phyloP scores from a whole-genome alignment of 2,113 vertebrate genomes.

The Polyodon spathula region DNA sequence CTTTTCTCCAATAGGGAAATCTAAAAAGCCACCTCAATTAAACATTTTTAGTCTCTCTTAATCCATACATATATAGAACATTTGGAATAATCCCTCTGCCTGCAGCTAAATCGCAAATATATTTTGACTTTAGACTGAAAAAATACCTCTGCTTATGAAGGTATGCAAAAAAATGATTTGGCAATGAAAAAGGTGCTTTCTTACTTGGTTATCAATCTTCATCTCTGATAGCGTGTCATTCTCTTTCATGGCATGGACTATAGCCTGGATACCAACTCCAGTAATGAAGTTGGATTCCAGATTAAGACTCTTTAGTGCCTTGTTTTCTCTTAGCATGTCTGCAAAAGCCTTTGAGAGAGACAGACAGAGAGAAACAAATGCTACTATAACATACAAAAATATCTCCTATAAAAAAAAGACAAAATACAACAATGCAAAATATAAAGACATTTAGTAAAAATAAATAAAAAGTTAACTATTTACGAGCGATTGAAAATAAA shows the following conservation, averaged over 20 bases:
- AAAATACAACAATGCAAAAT: not conserved
- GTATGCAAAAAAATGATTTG: not conserved
- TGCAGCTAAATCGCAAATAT: no score
- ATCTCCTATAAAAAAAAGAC: no score
- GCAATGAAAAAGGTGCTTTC: not conserved
- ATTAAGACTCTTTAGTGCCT: conserved; percentile 79
- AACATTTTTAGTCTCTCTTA: no score
- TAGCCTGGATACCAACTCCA: conserved; percentile 73
- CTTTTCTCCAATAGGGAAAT: no score
- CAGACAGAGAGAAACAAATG: no score
- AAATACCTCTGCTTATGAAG: no score
- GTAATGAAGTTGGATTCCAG: conserved; percentile 96
- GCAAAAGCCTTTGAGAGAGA: no score
- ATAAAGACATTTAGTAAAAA: not conserved
- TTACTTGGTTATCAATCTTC: conserved; percentile 98
- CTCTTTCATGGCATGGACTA: conserved; percentile 79
- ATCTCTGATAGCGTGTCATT: conserved; percentile 88
- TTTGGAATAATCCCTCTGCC: no score
- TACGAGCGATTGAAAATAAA: not conserved
- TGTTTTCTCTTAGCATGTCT: conserved; percentile 86
- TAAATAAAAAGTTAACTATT: not conserved
- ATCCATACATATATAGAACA: no score
- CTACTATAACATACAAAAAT: no score
- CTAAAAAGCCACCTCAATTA: no score
- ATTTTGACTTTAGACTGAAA: no score